Evolutionary conservation across 2,797 vertebrate genomes (phyloP), one percentile per base, ranked within the genome.

Genomic region (Macrochelys suwanniensis): DNA sequence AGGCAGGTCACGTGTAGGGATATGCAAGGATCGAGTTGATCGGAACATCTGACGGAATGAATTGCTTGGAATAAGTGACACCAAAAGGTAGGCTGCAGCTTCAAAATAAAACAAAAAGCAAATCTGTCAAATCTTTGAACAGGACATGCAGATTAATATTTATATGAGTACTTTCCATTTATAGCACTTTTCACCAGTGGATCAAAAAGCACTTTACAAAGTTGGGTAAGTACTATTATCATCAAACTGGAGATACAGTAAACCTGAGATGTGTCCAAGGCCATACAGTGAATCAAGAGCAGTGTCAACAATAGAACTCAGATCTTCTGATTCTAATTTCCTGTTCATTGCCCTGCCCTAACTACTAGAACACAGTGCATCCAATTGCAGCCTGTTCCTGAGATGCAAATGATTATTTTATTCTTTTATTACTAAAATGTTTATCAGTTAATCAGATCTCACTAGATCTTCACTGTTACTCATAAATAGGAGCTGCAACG

Each of bases 11-110:
- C 99, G 98, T 1, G 99, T 99, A 56, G 99, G 99, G 98, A 99
- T 98, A 98, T 99, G 99, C 94, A 99, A 98, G 31, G 99, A 99
- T 95, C 99, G 99, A 1, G 99, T 99, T 82, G 99, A 99, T 97
- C 99, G 99, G 95, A 99, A 99, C 99, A 99, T 99, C 98, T 99
- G 99, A 89, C 99, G 99, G 98, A 99, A 99, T 90, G 99, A 99
- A 99, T 99, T 99, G 98, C 99, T 99, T 97, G 99, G 99, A 98
- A 99, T 99, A 98, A 99, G 99, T 83, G 99, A 99, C 95, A 99
- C 99, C 97, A 99, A 98, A 97, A 99, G 99, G 98, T 99, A 99
- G 82, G 99, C 99, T 90, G 99, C 99, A 54, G 99, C 99, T 99
- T 98, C 88, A 98, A 97, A 98, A 98, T 59, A 88, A 68, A 78